Evolutionary conservation across 2,888 invertebrate species (phyloP), one percentile per base, ranked within the genome.

Genomic region (Lydus trimaculatus): DNA sequence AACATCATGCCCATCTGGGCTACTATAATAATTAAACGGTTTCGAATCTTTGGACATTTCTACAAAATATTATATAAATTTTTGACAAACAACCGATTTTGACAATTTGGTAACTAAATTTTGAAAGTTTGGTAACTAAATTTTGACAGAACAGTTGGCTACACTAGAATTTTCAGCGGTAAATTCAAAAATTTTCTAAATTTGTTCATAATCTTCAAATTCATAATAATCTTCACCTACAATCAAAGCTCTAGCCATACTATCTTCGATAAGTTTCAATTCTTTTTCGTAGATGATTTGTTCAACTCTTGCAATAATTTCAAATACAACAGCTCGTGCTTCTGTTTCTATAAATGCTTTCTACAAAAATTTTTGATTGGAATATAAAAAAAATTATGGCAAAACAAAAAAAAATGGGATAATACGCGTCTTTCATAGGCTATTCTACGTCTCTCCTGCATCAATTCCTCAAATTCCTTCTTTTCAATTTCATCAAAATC

Each of bases 1-100:
- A 43, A 90, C 86, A 79, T 93, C 92, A 61, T 90, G 81, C 9
- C 94, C 94, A 69, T 93, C 93, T 0, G 93, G 93, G 36, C 90
- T 86, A 78, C 91, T 91, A 80, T 91, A 92, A 81, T 90, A 90
- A 61, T 84, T 81, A 72, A 86, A 87, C 25, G 75, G 65, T 65
- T 71, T 76, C 58, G 62, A 31, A 64, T 71, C 69, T 71, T 63
- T 28, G 31, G 72, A 36, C 63, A 63, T 65, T 59, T 65, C 62
- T n/a, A n/a, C n/a, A n/a, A n/a, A n/a, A n/a, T n/a, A n/a, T n/a
- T n/a, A n/a, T n/a, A n/a, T n/a, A n/a, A n/a, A n/a, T n/a, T n/a
- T n/a, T n/a, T n/a, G n/a, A 31, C n/a, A 36, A 15, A n/a, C 39
- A 52, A 28, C 4, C 61, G 39, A 68, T 17, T 61, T 64, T 66